Conservation (phyloP, 1,140 invertebrate genomes). For the Drosophila malerkotliana region DNA sequence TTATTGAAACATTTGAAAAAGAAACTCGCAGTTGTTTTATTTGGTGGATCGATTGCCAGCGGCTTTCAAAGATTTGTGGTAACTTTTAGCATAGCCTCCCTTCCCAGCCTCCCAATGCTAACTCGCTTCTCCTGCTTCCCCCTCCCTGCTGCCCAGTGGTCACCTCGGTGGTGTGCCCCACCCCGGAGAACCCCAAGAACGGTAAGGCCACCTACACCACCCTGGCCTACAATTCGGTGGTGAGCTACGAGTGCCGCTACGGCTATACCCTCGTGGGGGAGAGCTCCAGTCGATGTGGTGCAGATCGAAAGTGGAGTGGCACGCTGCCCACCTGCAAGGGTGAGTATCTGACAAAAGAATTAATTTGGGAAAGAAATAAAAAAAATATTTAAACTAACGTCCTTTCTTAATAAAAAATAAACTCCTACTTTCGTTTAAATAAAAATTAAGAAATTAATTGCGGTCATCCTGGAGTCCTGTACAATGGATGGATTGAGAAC, state of each 20-base stretch:
- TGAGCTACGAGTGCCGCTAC: conserved; percentile 96
- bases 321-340: conserved; percentile 92
- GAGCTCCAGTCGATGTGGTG: conserved; percentile 93
- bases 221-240: conserved; percentile 96
- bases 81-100: conserved; percentile 41
- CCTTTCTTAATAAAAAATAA: background rate
- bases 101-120: conserved; percentile 8
- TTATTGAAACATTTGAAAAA: conserved; percentile 21
- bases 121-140: background rate
- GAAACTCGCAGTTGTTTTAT: conserved; percentile 76
- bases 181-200: conserved; percentile 94
- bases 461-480: conserved; percentile 93
- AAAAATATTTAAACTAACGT: too few species aligned
- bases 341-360: conserved; percentile 19
- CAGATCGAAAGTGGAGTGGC: conserved; percentile 96
- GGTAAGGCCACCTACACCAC: conserved; percentile 96
- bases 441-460: conserved; percentile 93
- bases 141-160: conserved; percentile 86
- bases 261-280: conserved; percentile 95
- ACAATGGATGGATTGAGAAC: conserved; percentile 98
- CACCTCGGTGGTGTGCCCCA: conserved; percentile 94
- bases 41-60: conserved; percentile 28
- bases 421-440: background rate
- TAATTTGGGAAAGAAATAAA: background rate
- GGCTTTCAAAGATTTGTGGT: conserved; percentile 74